phyloP scores from a whole-genome alignment of 2,113 vertebrate genomes.

The Pseudorectes ferrugineus region DNA sequence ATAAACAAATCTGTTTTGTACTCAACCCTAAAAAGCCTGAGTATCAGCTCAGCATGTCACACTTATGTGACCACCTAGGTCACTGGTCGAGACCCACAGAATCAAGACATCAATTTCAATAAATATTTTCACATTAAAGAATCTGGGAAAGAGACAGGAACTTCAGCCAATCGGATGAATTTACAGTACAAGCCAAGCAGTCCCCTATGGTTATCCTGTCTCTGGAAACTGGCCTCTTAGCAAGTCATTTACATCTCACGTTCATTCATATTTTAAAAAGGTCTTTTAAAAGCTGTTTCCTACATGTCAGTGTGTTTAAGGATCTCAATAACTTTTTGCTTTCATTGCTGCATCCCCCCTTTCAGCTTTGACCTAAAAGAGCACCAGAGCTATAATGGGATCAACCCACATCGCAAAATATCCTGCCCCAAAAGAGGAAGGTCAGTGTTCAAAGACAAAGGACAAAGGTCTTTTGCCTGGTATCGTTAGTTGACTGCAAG shows the following conservation, averaged over 20 bases:
- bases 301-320: neutral
- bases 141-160: constrained; percentile 4
- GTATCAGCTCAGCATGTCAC: neutral
- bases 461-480: neutral
- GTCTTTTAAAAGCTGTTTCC: constrained; percentile 29
- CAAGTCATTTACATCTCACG: neutral
- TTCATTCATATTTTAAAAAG: constrained; percentile 46
- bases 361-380: constrained; percentile 21
- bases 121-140: constrained; percentile 44
- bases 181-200: neutral
- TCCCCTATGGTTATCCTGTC: neutral
- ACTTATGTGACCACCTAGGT: neutral
- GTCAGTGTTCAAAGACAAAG: neutral
- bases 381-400: neutral
- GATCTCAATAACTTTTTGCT: neutral
- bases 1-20: neutral
- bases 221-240: neutral
- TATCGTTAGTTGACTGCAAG: neutral
- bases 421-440: constrained; percentile 26
- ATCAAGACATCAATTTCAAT: constrained; percentile 26
- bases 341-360: neutral
- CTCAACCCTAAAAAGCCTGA: neutral
- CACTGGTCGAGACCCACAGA: neutral
- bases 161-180: neutral
- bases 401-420: neutral